A percentile compares a stretch with the other conserved stretches of the same genome.
Conservation (phyloP, 30 jellyfish, hydroid and myxozoan species). For the Aurelia sp. region DNA sequence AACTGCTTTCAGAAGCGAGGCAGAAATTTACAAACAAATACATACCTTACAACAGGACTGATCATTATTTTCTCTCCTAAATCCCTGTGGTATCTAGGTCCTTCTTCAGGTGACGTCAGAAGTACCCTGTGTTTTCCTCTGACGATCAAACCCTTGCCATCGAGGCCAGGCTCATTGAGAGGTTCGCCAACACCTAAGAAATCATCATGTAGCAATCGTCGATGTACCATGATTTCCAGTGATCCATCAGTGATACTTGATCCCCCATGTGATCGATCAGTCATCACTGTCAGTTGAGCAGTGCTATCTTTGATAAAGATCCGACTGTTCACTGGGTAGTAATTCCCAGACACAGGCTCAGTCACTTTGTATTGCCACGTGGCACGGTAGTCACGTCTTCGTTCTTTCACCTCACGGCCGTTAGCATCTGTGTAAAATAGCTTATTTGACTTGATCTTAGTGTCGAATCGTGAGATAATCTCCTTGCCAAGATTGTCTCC, state of each 20-base stretch:
- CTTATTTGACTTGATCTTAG: slow-evolving; percentile 78
- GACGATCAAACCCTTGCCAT: slow-evolving; percentile 88
- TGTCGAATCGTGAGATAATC: slow-evolving; percentile 83
- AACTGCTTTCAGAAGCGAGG: too few relatives aligned
- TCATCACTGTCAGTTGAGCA: slow-evolving; percentile 89
- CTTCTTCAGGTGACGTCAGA: slow-evolving; percentile 93
- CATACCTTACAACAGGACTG: slow-evolving; percentile 79
- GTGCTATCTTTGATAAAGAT: slow-evolving; percentile 80
- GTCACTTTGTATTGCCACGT: slow-evolving; percentile 89
- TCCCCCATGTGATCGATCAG: slow-evolving; percentile 98
- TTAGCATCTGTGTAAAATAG: slow-evolving; percentile 95
- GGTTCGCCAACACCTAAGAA: slow-evolving; percentile 98
- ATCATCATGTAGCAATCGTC: slow-evolving; percentile 89
- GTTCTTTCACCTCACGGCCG: slow-evolving; percentile 91
- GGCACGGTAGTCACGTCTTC: slow-evolving; percentile 85
- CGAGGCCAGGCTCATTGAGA: slow-evolving; percentile 87
- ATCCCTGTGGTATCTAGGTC: slow-evolving; percentile 69
- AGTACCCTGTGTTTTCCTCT: slow-evolving; percentile 81
- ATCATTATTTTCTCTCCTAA: slow-evolving; percentile 79
- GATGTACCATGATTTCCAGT: slow-evolving; percentile 90
- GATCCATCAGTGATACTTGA: slow-evolving; percentile 86
- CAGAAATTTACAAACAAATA: neutral
- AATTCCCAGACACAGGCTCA: slow-evolving; percentile 92
- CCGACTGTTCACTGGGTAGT: slow-evolving; percentile 95
- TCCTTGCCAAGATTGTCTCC: slow-evolving; percentile 90